These are phyloP conservation scores for Rhincodon typus DNA, from an alignment of 2,797 vertebrate genomes.

Conservation along the genomic window DNA sequence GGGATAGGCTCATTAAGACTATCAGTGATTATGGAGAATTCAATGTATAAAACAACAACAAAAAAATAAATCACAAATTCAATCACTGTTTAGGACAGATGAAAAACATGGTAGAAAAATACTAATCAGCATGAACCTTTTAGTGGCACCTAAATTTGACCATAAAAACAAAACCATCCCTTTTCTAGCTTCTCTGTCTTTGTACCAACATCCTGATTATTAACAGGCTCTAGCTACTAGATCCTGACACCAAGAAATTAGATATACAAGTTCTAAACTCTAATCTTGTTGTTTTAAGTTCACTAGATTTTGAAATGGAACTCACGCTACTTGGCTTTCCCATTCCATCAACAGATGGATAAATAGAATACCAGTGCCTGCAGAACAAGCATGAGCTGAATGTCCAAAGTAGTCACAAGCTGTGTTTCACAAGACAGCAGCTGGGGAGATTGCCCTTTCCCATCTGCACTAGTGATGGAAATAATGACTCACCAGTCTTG, in stretches of 20 bases:
- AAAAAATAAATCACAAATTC: not conserved
- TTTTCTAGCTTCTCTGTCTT: not conserved
- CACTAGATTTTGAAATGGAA: not conserved
- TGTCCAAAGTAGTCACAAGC: not conserved
- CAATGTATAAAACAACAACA: not conserved
- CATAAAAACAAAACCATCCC: not conserved
- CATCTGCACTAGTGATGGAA: not conserved
- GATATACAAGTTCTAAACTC: not conserved
- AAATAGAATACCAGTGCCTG: not conserved
- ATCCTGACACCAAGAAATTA: not conserved
- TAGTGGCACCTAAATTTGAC: not conserved
- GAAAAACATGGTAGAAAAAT: not conserved
- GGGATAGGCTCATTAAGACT: not conserved
- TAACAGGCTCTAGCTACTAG: not conserved
- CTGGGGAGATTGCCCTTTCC: not conserved
- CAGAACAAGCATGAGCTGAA: not conserved
- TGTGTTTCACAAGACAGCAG: not conserved
- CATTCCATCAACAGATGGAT: not conserved
- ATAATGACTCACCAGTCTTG: not conserved
- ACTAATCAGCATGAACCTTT: not conserved
- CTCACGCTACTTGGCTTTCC: not conserved
- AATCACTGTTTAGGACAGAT: not conserved
- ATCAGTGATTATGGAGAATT: not conserved
- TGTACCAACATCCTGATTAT: not conserved
- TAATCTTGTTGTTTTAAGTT: not conserved